phyloP scores from a whole-genome alignment of 2,113 vertebrate genomes.

The Podiceps cristatus region DNA sequence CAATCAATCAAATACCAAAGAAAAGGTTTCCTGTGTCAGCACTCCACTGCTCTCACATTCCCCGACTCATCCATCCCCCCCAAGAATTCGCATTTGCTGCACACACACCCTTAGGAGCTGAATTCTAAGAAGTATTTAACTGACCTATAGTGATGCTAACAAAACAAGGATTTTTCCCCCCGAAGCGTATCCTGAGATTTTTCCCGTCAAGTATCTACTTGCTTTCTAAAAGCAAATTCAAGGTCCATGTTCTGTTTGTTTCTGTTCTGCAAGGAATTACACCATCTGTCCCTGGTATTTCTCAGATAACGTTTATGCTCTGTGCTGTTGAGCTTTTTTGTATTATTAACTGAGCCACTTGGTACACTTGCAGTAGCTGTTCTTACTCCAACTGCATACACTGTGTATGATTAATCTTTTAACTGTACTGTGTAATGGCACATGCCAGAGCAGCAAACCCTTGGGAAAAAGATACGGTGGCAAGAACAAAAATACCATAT shows the following conservation, averaged over 20 bases:
- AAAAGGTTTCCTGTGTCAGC: not conserved
- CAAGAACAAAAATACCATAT: not conserved
- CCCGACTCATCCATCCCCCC: not conserved
- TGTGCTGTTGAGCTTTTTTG: not conserved
- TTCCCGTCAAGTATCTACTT: not conserved
- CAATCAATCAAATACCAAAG: not conserved
- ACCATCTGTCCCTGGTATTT: not conserved
- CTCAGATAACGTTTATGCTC: not conserved
- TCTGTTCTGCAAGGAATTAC: not conserved
- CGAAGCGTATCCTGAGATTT: not conserved
- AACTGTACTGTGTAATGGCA: not conserved
- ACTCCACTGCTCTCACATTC: not conserved
- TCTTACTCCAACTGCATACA: not conserved
- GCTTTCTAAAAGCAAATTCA: not conserved
- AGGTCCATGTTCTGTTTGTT: not conserved
- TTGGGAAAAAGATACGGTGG: not conserved
- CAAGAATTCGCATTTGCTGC: conserved; percentile 17
- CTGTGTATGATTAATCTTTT: not conserved
- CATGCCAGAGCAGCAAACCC: not conserved
- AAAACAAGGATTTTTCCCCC: not conserved
- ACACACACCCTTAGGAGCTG: not conserved
- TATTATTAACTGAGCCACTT: not conserved
- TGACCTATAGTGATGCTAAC: not conserved
- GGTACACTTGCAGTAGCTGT: not conserved
- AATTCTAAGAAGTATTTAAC: not conserved